Conservation (phyloP, 2,797 vertebrate genomes). For the Antennarius maculatus region DNA sequence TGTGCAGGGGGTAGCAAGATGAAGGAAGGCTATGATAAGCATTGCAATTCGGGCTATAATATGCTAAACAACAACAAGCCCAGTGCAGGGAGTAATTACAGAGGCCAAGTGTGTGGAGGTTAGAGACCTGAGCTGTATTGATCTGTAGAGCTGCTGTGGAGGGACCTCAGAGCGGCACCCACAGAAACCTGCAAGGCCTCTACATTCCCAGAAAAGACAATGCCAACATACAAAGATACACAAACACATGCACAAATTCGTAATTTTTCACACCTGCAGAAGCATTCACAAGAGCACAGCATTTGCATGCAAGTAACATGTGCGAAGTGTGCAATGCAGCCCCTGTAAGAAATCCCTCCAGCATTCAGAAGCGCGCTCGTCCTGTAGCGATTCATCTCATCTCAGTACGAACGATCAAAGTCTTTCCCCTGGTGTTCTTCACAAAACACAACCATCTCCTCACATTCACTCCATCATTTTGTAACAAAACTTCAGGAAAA, state of each 20-base stretch:
- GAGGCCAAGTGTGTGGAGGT: slow-evolving; percentile 57
- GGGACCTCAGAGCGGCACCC: slow-evolving; percentile 64
- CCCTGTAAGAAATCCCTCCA: slow-evolving; percentile 24
- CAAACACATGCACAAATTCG: slow-evolving; percentile 37
- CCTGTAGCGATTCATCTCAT: slow-evolving; percentile 70
- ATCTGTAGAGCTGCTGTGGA: slow-evolving; percentile 57
- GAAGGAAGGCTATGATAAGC: slow-evolving; percentile 78
- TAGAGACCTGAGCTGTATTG: slow-evolving; percentile 69
- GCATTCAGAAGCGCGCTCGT: slow-evolving; percentile 38
- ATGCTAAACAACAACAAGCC: slow-evolving; percentile 79
- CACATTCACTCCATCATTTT: slow-evolving; percentile 87
- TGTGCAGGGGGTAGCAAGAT: slow-evolving; percentile 62
- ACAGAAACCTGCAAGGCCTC: slow-evolving; percentile 45
- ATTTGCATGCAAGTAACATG: slow-evolving; percentile 10
- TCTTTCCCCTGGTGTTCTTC: slow-evolving; percentile 70
- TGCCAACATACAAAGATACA: slow-evolving; percentile 36
- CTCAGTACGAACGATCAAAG: slow-evolving; percentile 34
- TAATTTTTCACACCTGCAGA: slow-evolving; percentile 11
- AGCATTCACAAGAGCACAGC: background rate
- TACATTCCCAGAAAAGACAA: slow-evolving; percentile 44
- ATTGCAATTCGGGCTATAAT: slow-evolving; percentile 80
- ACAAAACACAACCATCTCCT: slow-evolving; percentile 73
- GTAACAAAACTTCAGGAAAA: slow-evolving; percentile 76
- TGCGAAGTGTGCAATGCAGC: background rate
- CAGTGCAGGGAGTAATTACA: slow-evolving; percentile 68